Percentiles rank a stretch among this genome's conserved stretches.
Conservation (phyloP, 2,113 vertebrate species). For the Hippolais icterina region DNA sequence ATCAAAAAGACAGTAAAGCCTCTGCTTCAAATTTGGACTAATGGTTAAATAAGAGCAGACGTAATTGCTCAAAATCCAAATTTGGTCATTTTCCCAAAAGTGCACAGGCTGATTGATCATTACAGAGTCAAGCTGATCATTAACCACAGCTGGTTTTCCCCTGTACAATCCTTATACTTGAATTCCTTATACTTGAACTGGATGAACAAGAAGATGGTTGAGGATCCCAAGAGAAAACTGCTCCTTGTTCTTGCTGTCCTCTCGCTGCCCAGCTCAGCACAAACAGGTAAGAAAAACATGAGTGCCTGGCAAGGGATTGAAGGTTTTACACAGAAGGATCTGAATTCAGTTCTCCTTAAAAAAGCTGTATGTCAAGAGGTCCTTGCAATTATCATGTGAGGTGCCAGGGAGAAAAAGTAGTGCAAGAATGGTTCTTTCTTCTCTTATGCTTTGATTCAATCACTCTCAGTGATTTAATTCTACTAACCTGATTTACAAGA, state of each 20-base stretch:
- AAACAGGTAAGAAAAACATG: constrained; percentile 44
- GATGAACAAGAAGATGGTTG: not conserved
- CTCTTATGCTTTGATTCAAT: not conserved
- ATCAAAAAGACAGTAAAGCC: not conserved
- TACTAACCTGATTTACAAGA: not conserved
- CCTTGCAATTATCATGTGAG: not conserved
- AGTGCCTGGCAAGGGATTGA: not conserved
- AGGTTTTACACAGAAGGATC: not conserved
- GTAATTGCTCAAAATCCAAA: not conserved
- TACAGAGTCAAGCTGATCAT: not conserved
- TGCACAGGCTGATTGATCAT: not conserved
- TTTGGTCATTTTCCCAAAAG: not conserved
- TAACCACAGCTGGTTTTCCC: not conserved
- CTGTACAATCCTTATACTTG: not conserved
- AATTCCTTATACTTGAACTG: not conserved
- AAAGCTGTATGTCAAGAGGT: not conserved
- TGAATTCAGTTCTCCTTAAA: not conserved
- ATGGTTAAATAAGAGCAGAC: not conserved
- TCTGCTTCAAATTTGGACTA: not conserved
- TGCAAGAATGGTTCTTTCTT: not conserved
- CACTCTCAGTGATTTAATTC: not conserved
- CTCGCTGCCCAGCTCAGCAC: not conserved
- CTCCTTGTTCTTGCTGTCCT: not conserved
- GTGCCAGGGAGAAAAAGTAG: not conserved
- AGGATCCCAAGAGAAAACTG: not conserved